Evolutionary conservation across 1,140 invertebrate species (phyloP).

Genomic region (Pomacea maculata): DNA sequence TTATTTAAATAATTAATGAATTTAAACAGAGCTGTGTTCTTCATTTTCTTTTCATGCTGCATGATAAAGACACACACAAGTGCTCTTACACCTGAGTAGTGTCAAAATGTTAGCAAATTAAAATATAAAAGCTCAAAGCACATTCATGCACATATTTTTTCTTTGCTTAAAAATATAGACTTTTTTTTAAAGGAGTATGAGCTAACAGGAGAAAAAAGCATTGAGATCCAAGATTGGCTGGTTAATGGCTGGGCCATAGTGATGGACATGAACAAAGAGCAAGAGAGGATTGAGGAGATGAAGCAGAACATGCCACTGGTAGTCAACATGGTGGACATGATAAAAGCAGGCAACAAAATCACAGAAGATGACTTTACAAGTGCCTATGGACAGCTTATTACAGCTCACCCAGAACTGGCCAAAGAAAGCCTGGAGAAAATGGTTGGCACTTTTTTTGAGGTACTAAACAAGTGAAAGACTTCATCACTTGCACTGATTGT

Average conservation of each 20-base stretch:
- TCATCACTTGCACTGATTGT: no score
- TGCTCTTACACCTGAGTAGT: no score
- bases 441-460: slow-evolving; percentile 28
- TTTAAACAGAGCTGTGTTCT: no score
- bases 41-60: no score
- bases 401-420: slow-evolving; percentile 15
- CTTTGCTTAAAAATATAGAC: not conserved
- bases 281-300: slow-evolving; percentile 15
- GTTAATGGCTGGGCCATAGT: slow-evolving; percentile 28
- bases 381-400: slow-evolving; percentile 24
- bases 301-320: slow-evolving; percentile 25
- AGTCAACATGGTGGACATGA: slow-evolving; percentile 1
- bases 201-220: slow-evolving; percentile 19
- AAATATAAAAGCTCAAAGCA: no score
- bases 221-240: slow-evolving; percentile 28
- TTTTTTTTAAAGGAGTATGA: slow-evolving; percentile 15
- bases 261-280: slow-evolving; percentile 13
- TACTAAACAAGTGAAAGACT: not conserved
- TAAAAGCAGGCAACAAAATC: slow-evolving; percentile 18
- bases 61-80: no score
- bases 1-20: no score
- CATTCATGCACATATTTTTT: not conserved
- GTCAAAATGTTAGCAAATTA: no score
- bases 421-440: slow-evolving; percentile 26
- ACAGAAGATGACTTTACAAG: slow-evolving; percentile 23